These are phyloP conservation scores for Apis laboriosa DNA, from an alignment of 1,140 invertebrate genomes.

Conservation along the genomic window DNA sequence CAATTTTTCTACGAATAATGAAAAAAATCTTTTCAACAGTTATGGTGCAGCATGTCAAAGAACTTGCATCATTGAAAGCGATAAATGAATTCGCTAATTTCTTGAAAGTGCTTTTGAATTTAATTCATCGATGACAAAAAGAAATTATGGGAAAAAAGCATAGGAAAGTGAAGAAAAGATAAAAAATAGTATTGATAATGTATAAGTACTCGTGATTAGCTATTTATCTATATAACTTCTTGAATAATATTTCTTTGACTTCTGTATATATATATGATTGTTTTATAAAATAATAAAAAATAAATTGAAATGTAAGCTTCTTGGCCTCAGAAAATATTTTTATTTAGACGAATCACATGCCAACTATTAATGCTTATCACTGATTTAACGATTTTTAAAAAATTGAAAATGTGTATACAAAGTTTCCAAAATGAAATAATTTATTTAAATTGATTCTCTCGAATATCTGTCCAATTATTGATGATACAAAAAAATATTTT, in stretches of 20 bases:
- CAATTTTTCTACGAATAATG: neutral
- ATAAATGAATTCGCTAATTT: conserved; percentile 7
- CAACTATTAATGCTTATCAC: conserved; percentile 3
- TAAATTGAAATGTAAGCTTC: conserved; percentile 45
- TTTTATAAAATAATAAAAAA: conserved; percentile 9
- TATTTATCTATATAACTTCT: neutral
- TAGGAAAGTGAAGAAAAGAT: neutral
- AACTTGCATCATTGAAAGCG: neutral
- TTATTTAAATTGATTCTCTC: no score
- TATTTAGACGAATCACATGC: conserved; percentile 25
- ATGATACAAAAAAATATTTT: no score
- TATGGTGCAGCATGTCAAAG: neutral
- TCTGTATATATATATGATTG: neutral
- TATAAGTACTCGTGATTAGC: conserved; percentile 2
- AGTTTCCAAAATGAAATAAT: no score
- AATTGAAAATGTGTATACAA: neutral
- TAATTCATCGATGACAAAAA: neutral
- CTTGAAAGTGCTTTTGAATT: conserved; percentile 10
- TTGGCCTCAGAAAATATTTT: conserved; percentile 53
- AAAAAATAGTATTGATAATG: neutral
- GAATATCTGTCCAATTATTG: no score
- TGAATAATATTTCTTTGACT: neutral
- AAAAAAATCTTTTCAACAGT: neutral
- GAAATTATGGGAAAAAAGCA: neutral
- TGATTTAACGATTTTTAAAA: conserved; percentile 19